These are phyloP conservation scores for Philypnodon macrostomus DNA, from an alignment of 2,797 vertebrate species.

Conservation along the genomic window DNA sequence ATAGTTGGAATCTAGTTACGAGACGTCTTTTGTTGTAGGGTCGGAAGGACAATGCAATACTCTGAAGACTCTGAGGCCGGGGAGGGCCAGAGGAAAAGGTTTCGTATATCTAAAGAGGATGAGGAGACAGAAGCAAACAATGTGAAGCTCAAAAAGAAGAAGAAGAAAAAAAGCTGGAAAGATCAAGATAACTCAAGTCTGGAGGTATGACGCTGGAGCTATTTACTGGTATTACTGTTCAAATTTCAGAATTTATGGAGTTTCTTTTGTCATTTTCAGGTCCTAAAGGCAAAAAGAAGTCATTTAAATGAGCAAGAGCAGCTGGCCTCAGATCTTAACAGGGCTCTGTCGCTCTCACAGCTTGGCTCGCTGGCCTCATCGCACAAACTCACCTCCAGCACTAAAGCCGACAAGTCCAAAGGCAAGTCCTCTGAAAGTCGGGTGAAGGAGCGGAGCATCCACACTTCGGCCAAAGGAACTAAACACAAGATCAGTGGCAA, in stretches of 20 bases:
- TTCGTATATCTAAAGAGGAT: slow-evolving; percentile 79
- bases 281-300: slow-evolving; percentile 82
- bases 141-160: slow-evolving; percentile 73
- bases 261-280: slow-evolving; percentile 45
- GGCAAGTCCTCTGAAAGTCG: slow-evolving; percentile 77
- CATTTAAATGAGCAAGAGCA: slow-evolving; percentile 89
- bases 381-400: slow-evolving; percentile 35
- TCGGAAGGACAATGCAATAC: slow-evolving; percentile 82
- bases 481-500: slow-evolving; percentile 86
- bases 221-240: background rate
- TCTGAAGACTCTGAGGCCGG: slow-evolving; percentile 90
- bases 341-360: slow-evolving; percentile 90
- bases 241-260: background rate
- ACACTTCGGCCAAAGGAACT: slow-evolving; percentile 81
- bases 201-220: slow-evolving; percentile 74
- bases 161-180: slow-evolving; percentile 85
- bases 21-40: slow-evolving; percentile 63
- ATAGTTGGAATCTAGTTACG: background rate
- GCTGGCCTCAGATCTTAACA: slow-evolving; percentile 90
- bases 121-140: slow-evolving; percentile 78
- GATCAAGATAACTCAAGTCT: slow-evolving; percentile 80
- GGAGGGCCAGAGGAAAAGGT: slow-evolving; percentile 84
- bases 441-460: slow-evolving; percentile 77
- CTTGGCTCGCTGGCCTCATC: slow-evolving; percentile 81
- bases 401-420: slow-evolving; percentile 64